phyloP scores from a whole-genome alignment of 2,888 invertebrate genomes.

The Heterodera filipjevi region DNA sequence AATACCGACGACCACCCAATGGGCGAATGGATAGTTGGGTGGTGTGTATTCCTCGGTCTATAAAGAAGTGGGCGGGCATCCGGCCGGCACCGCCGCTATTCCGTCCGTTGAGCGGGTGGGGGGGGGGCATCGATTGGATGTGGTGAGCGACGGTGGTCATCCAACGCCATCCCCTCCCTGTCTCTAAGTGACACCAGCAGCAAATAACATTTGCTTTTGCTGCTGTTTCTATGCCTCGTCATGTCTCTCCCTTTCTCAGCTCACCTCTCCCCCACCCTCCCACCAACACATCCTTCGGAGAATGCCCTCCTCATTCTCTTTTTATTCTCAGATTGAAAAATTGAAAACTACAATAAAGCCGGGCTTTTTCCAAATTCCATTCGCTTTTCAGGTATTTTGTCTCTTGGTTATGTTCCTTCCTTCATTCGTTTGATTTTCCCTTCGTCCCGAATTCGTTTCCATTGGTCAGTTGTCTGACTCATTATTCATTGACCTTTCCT shows the following conservation, averaged over 20 bases:
- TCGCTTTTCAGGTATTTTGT: too few relatives aligned
- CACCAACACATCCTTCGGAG: not conserved
- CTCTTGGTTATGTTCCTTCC: too few relatives aligned
- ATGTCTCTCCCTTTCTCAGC: not conserved
- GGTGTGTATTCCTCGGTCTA: not conserved
- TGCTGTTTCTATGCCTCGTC: not conserved
- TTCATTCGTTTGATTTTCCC: not conserved
- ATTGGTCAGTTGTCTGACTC: not conserved
- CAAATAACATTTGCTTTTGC: slow-evolving; percentile 6
- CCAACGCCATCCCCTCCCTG: not conserved
- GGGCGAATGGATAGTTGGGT: not conserved
- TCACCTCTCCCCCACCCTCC: not conserved
- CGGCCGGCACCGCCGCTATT: not conserved
- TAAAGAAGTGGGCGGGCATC: not conserved
- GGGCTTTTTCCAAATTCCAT: too few relatives aligned
- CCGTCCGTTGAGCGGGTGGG: not conserved
- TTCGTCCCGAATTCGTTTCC: not conserved
- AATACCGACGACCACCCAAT: not conserved
- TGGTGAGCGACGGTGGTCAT: not conserved
- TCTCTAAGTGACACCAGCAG: slow-evolving; percentile 2
- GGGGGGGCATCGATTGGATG: slow-evolving; percentile 8
- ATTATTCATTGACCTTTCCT: not conserved
- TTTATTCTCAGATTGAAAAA: too few relatives aligned
- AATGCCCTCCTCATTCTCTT: not conserved
- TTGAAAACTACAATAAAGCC: too few relatives aligned